Conservation (phyloP, 2,113 vertebrate genomes). For the Setophaga petechia region DNA sequence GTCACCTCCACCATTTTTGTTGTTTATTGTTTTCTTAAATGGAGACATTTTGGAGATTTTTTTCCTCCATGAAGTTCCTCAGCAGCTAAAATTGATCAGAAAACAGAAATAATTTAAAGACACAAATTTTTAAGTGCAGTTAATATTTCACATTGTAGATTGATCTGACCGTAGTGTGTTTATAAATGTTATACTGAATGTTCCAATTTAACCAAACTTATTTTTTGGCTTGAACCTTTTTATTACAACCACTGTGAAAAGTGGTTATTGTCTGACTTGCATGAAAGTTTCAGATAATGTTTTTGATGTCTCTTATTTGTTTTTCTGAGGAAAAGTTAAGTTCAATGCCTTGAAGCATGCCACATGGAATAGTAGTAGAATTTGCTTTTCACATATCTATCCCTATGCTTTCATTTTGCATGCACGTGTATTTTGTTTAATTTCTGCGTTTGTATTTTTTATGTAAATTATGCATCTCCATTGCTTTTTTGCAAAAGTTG, state of each 20-base stretch:
- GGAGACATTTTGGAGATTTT: not conserved
- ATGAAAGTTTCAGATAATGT: not conserved
- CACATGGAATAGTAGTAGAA: not conserved
- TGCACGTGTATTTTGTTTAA: not conserved
- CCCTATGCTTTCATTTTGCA: not conserved
- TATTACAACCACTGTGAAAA: not conserved
- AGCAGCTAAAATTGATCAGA: not conserved
- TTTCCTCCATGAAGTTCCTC: not conserved
- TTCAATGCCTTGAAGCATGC: not conserved
- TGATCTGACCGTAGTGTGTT: not conserved
- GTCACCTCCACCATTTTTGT: not conserved
- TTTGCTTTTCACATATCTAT: not conserved
- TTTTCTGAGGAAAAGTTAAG: not conserved
- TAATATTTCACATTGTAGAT: not conserved
- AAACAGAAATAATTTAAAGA: constrained; percentile 6
- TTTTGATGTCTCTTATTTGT: not conserved
- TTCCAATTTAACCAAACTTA: not conserved
- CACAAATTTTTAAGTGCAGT: not conserved
- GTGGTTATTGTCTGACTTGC: not conserved
- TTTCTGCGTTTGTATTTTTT: not conserved
- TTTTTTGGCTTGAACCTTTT: not conserved
- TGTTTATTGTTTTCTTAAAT: not conserved
- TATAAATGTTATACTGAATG: not conserved
- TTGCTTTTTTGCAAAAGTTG: not conserved
- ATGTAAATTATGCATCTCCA: not conserved